Percentiles rank a stretch among this genome's conserved stretches.
Conservation (phyloP, 1,140 invertebrate genomes). For the Trichomalopsis sarcophagae region DNA sequence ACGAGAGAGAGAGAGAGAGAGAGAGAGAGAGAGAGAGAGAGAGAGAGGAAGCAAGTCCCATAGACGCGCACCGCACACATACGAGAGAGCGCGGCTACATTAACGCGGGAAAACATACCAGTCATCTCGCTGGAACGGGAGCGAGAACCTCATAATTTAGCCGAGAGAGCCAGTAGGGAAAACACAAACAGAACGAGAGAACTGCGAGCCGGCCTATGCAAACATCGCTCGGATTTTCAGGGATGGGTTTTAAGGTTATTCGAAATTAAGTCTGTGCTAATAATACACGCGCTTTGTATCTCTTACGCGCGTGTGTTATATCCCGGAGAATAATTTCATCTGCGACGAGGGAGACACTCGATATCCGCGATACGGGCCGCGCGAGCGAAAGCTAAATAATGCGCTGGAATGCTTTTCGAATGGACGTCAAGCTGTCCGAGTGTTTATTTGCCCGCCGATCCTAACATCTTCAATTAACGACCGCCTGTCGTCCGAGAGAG, state of each 20-base stretch:
- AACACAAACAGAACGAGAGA: not conserved
- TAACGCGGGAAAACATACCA: slow-evolving; percentile 4
- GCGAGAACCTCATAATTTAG: slow-evolving; percentile 30
- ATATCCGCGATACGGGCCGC: not conserved
- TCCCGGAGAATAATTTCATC: not conserved
- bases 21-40: too few species aligned
- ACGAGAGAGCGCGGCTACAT: not conserved
- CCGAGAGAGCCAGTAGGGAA: not conserved
- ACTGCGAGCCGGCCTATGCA: not conserved
- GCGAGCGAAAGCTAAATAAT: not conserved
- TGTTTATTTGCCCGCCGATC: not conserved
- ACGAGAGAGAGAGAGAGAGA: not conserved
- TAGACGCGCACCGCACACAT: not conserved
- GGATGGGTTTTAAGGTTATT: not conserved
- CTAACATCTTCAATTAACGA: slow-evolving; percentile 27
- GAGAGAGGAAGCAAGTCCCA: not conserved
- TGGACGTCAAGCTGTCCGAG: not conserved
- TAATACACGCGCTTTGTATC: not conserved
- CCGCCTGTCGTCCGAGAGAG: not conserved
- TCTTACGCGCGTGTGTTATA: too few species aligned
- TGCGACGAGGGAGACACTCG: too few species aligned
- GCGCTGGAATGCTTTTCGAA: not conserved
- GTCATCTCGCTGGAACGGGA: slow-evolving; percentile 7
- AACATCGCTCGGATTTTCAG: not conserved
- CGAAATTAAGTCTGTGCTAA: not conserved